Evolutionary conservation across 2,888 invertebrate species (phyloP).

Genomic region (Plagodis pulveraria): DNA sequence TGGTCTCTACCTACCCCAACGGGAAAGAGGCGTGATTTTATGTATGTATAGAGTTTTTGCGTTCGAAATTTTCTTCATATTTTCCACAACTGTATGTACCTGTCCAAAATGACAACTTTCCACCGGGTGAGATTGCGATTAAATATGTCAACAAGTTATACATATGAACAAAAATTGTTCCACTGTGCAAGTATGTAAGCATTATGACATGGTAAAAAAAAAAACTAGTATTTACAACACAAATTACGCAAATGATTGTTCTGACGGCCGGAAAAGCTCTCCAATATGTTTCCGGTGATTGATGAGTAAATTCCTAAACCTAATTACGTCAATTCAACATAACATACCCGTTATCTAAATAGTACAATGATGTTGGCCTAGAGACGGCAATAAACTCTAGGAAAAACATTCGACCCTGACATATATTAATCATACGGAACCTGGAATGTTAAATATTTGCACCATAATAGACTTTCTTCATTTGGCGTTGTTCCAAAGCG

Average conservation of each 20-base stretch:
- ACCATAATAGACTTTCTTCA: conserved; percentile 60
- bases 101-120: too few species aligned
- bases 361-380: conserved; percentile 56
- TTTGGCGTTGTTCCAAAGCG: conserved; percentile 65
- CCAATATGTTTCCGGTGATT: conserved; percentile 17
- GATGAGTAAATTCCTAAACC: conserved; percentile 35
- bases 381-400: conserved; percentile 63
- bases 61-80: too few species aligned
- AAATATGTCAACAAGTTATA: too few species aligned
- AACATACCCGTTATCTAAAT: conserved; percentile 58
- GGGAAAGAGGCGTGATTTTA: too few species aligned
- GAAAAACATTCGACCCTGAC: conserved; percentile 65
- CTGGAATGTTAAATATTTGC: conserved; percentile 54
- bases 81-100: too few species aligned
- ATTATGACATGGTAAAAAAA: background rate
- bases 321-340: conserved; percentile 44
- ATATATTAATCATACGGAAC: conserved; percentile 55
- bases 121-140: too few species aligned
- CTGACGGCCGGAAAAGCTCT: conserved; percentile 26
- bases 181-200: too few species aligned
- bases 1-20: too few species aligned
- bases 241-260: conserved; percentile 13
- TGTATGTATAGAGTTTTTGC: too few species aligned
- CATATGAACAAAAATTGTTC: too few species aligned
- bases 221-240: conserved; percentile 6